Percentiles rank a stretch among this genome's conserved stretches.
These are phyloP conservation scores for Romanogobio albipinnatus DNA, from an alignment of 2,113 vertebrate species.

Conservation along the genomic window DNA sequence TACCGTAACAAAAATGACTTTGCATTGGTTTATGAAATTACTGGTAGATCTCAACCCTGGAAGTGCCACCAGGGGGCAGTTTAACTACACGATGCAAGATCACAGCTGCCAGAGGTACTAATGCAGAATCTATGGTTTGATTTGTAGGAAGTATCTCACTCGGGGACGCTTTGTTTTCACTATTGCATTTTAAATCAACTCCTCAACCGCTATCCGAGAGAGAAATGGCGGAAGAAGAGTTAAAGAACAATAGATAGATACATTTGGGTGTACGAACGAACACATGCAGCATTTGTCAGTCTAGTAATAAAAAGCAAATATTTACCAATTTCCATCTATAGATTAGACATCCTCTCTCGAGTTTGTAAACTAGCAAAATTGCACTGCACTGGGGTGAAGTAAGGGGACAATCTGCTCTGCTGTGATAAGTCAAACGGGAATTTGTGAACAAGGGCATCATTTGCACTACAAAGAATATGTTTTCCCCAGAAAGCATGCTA, in stretches of 20 bases:
- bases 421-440: slow-evolving; percentile 57
- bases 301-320: slow-evolving; percentile 15
- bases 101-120: slow-evolving; percentile 62
- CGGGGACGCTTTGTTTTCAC: slow-evolving; percentile 45
- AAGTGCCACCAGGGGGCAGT: slow-evolving; percentile 72
- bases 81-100: slow-evolving; percentile 68
- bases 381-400: slow-evolving; percentile 55
- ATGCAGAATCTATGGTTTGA: slow-evolving; percentile 64
- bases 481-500: slow-evolving; percentile 49
- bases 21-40: slow-evolving; percentile 51
- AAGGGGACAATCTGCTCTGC: slow-evolving; percentile 62
- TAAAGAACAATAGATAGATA: background rate
- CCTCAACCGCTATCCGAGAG: background rate
- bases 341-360: slow-evolving; percentile 54
- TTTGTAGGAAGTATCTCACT: slow-evolving; percentile 66
- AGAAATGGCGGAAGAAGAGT: background rate
- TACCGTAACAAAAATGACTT: slow-evolving; percentile 47
- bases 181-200: slow-evolving; percentile 55
- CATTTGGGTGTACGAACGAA: slow-evolving; percentile 4
- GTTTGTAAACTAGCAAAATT: slow-evolving; percentile 49
- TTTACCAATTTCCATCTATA: slow-evolving; percentile 55
- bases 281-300: slow-evolving; percentile 28
- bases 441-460: slow-evolving; percentile 60
- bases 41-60: background rate
- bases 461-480: slow-evolving; percentile 66